Evolutionary conservation across 2,888 invertebrate species (phyloP).

Genomic region (Aspidiotus destructor): DNA sequence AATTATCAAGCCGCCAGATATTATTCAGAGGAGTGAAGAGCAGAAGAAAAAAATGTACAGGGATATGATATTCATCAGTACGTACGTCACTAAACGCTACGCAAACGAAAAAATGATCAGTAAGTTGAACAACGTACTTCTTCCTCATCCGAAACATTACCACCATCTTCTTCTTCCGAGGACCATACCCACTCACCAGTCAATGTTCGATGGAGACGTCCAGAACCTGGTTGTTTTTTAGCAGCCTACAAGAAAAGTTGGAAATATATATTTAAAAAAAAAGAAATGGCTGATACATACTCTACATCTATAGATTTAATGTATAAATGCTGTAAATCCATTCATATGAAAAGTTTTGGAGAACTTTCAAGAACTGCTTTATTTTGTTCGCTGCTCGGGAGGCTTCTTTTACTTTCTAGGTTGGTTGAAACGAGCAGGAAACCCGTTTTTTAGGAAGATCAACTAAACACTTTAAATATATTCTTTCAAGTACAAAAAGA

Average conservation of each 20-base stretch:
- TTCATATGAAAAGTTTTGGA: background rate
- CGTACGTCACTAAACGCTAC: no score
- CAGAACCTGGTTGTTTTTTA: conserved; percentile 70
- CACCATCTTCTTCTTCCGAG: conserved; percentile 78
- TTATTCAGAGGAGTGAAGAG: no score
- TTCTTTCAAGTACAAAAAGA: no score
- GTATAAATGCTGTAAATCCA: background rate
- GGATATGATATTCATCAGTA: no score
- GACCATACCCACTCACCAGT: conserved; percentile 99
- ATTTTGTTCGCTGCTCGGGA: no score
- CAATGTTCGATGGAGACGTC: conserved; percentile 74
- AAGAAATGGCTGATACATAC: conserved; percentile 11
- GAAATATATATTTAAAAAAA: conserved; percentile 16
- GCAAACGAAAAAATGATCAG: no score
- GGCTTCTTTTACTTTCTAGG: no score
- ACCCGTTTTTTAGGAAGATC: no score
- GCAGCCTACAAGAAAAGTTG: conserved; percentile 46
- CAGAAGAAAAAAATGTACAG: no score
- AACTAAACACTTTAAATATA: no score
- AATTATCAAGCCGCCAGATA: no score
- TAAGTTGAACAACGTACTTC: conserved; percentile 41
- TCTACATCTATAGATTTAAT: conserved; percentile 20
- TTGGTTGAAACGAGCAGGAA: no score
- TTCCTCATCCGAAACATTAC: conserved; percentile 48
- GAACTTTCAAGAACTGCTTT: background rate